Evolutionary conservation across 2,888 invertebrate genomes (phyloP), one percentile per base, ranked within the genome.

Genomic region (Lasioglossum lativentre): DNA sequence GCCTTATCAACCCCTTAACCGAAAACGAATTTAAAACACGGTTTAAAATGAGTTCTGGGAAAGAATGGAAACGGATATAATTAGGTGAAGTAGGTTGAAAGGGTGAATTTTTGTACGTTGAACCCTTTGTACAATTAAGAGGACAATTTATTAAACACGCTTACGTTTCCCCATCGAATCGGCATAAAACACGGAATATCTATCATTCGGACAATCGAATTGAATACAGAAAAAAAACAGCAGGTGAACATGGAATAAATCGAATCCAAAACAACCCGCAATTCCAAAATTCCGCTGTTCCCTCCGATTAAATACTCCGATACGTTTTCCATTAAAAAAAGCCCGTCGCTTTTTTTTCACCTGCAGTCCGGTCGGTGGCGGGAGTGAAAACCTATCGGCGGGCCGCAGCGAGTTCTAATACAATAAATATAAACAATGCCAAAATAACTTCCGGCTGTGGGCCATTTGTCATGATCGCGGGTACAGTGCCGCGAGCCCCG

Each of bases 391-490:
- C 34, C 38, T 38, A 70, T 70, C 38, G n/a, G 70, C 5, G 23
- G 12, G 38, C 40, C 23, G n/a, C 70, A 70, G 40, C 40, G 38
- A 23, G 19, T 70, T n/a, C 70, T 70, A 70, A 70, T 40, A 38
- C 70, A 70, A 70, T 70, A 70, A 70, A 70, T 70, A 70, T 70
- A 70, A 70, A 70, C 38, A 66, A 38, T 66, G 34, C 70, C 70
- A n/a, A 70, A 38, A 70, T 70, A 40, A 70, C 40, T 40, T 70
- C 38, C 70, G 23, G 14, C 34, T 12, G 38, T 14, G n/a, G 38
- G 40, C 70, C 38, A 70, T 70, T 70, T 38, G 34, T 70, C 70
- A 70, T 70, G 70, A 70, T 40, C 38, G 38, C 70, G 70, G 19
- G 23, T 34, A 10, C 34, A 30, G 66, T 16, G 8, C 66, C 34